Percentiles rank a stretch among this genome's conserved stretches.
Evolutionary conservation across 2,888 invertebrate genomes (phyloP).

Genomic region (Drosophila imparisetae): DNA sequence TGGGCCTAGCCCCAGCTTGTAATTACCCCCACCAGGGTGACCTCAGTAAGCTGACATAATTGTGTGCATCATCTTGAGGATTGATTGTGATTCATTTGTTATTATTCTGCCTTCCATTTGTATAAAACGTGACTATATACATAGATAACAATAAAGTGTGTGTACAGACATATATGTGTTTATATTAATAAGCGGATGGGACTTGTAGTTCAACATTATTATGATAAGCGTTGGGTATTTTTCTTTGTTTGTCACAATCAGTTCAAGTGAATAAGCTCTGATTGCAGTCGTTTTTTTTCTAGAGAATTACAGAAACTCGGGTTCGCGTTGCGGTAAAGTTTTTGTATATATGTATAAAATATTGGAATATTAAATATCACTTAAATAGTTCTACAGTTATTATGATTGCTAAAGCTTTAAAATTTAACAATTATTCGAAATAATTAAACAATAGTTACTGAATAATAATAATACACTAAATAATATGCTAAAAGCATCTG

Average conservation of each 20-base stretch:
- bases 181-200: not conserved
- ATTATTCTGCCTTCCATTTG: no score
- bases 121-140: not conserved
- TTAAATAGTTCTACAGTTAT: not conserved
- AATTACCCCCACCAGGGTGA: not conserved
- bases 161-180: no score
- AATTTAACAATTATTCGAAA: not conserved
- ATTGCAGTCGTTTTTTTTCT: not conserved
- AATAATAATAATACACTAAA: not conserved
- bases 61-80: not conserved
- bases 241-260: not conserved
- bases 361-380: not conserved
- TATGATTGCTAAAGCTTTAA: not conserved
- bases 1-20: not conserved
- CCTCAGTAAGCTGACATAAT: slow-evolving; percentile 1
- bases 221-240: accelerated
- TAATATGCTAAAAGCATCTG: not conserved
- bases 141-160: not conserved
- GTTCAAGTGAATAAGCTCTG: not conserved
- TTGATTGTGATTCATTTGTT: not conserved
- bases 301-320: no score
- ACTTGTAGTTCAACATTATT: not conserved
- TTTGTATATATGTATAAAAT: no score
- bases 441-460: not conserved
- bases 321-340: no score